These are phyloP conservation scores for Benitochromis conjunctus DNA, from an alignment of 2,113 vertebrate genomes.

Conservation along the genomic window DNA sequence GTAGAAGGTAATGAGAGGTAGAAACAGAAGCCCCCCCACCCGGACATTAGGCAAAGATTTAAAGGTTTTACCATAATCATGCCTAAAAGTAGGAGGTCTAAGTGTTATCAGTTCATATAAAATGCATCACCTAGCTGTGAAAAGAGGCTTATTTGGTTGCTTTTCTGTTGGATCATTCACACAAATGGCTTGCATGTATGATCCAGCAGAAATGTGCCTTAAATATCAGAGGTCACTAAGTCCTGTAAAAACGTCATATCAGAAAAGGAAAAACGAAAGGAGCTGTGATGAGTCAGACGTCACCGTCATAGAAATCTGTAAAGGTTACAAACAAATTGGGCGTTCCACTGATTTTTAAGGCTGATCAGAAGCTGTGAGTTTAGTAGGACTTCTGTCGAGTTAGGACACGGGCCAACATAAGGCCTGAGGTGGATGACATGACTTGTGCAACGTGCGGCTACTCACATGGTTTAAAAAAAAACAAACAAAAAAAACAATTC, in stretches of 20 bases:
- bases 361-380: not conserved
- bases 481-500: not conserved
- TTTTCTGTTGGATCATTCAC: not conserved
- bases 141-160: not conserved
- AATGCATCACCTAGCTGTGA: not conserved
- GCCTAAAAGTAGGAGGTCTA: accelerated
- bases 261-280: too few species aligned
- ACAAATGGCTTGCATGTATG: not conserved
- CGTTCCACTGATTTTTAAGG: not conserved
- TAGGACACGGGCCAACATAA: not conserved
- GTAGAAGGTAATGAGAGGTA: not conserved
- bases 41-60: not conserved
- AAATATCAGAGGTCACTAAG: not conserved
- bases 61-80: accelerated
- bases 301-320: not conserved
- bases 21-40: accelerated
- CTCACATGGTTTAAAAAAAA: not conserved
- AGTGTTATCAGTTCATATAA: not conserved
- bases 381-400: not conserved
- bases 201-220: not conserved
- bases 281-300: not conserved
- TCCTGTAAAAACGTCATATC: not conserved
- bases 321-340: not conserved
- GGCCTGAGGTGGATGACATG: not conserved
- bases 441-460: not conserved